A percentile compares a stretch with the other conserved stretches of the same genome.
These are phyloP conservation scores for Takifugu flavidus DNA, from an alignment of 2,113 vertebrate species.

Conservation along the genomic window DNA sequence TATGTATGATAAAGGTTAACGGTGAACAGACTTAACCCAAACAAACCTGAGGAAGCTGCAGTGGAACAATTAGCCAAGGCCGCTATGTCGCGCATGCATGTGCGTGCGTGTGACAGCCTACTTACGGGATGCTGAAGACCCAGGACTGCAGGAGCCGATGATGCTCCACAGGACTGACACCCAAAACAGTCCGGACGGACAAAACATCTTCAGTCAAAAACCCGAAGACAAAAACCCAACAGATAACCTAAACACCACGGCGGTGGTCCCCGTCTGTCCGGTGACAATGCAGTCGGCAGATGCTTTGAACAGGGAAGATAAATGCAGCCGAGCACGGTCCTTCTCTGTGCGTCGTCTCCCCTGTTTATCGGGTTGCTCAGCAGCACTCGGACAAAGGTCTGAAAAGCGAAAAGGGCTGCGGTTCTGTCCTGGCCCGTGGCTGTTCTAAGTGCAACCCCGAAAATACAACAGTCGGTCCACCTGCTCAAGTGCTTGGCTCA, in stretches of 20 bases:
- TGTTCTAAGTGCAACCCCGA: too few relatives aligned
- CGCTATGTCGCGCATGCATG: neutral
- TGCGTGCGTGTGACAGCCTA: conserved; percentile 21
- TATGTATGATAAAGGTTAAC: too few relatives aligned
- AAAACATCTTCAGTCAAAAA: conserved; percentile 30
- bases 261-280: too few relatives aligned
- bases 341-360: neutral
- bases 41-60: too few relatives aligned
- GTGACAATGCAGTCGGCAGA: neutral
- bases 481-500: too few relatives aligned
- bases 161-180: conserved; percentile 42
- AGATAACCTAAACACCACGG: too few relatives aligned
- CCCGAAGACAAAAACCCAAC: neutral
- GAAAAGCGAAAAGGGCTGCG: too few relatives aligned
- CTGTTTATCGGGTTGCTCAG: neutral
- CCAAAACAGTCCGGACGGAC: conserved; percentile 7
- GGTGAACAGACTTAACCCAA: too few relatives aligned
- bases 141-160: conserved; percentile 30
- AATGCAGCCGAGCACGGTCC: neutral
- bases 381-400: neutral
- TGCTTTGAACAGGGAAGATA: neutral
- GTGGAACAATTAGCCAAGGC: conserved; percentile 1
- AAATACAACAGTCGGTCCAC: too few relatives aligned
- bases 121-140: conserved; percentile 57
- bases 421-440: too few relatives aligned